Base-by-base conservation (phyloP, 2,888 invertebrate species). In the Mythimna vitellina region DNA sequence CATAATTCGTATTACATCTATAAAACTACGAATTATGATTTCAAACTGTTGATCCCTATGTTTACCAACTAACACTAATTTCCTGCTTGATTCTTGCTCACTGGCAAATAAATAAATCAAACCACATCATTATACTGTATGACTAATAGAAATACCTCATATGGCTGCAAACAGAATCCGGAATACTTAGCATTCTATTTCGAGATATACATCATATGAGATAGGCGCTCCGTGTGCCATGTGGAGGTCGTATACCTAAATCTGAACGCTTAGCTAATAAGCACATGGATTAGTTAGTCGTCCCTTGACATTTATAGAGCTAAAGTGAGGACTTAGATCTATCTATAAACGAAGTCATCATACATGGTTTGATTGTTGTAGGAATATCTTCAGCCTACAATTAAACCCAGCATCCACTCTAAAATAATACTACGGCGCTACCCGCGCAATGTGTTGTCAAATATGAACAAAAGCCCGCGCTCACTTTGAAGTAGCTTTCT, bases 81-180 rank as follows among this genome's bases (percentile, higher is more conserved):
- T 76, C 81, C 78, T 84, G 73, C 70, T 74, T 69, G n/a, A 54
- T 70, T 76, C 65, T 67, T 71, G 65, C 65, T 51, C 54, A 70
- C 54, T 53, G 70, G 71, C 70, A 71, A 81, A 78, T 77, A 76
- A 78, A 78, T 82, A 86, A 83, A 83, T 78, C 77, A 77, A 81
- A 84, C 80, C 71, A 77, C 76, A 80, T 78, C 67, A 80, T 76
- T 78, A 78, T 73, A 60, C 54, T 58, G 71, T 77, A 81, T 88
- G 87, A 87, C 85, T 86, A 89, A 88, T 83, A 81, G 66, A 81
- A 86, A 84, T 85, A 81, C 83, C 82, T 85, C 79, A 86, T 86
- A 83, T 80, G 82, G 80, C 65, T 81, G 76, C 78, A 80, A 83
- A 81, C 79, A 78, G 78, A 81, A 84, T 87, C 82, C 82, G 83